Evolutionary conservation across 2,797 vertebrate genomes (phyloP), one percentile per base, ranked within the genome.

Genomic region (Diceros bicornis): DNA sequence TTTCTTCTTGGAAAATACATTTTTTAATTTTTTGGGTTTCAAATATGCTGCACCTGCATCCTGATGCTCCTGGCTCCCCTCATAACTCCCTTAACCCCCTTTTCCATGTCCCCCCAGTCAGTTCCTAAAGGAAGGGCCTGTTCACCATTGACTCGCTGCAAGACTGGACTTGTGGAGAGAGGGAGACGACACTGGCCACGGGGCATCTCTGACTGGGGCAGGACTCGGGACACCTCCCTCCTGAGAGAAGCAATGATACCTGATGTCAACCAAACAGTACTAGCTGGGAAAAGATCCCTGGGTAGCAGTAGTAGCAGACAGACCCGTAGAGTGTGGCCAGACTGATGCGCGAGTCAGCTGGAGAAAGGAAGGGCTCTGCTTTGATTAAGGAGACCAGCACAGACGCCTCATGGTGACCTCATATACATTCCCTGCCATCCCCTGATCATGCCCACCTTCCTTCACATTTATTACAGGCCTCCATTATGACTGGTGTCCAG

Each of bases 1-100:
- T 89, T 91, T 57, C 61, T 86, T 66, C 52, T 91, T 59, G 44
- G 57, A 74, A 97, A 82, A 87, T 2, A 32, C 13, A 32, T 37
- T 32, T 57, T 25, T 0, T 18, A 84, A 52, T 44, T n/a, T 6
- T 7, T 13, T n/a, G 68, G 57, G 27, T 68, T 72, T 90, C 91
- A 52, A 50, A 79, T 20, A 57, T 34, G 57, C 21, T 27, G 23
- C 23, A 13, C 18, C 37, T 50, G 69, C n/a, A 16, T 25, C 37
- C 29, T 14, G 20, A 50, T 18, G 50, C 17, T 47, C 23, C 18
- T 17, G 41, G 71, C 4, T 11, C 12, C 41, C 7, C 29, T 27
- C 32, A n/a, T 1, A 47, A 47, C 47, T 5, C 5, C 32, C 13
- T 14, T 23, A 2, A 1, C 27, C 41, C 41, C 41, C 9, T n/a